Conservation (phyloP, 37 sponge, comb jelly and placozoan genomes). For the Bolinopsis microptera region DNA sequence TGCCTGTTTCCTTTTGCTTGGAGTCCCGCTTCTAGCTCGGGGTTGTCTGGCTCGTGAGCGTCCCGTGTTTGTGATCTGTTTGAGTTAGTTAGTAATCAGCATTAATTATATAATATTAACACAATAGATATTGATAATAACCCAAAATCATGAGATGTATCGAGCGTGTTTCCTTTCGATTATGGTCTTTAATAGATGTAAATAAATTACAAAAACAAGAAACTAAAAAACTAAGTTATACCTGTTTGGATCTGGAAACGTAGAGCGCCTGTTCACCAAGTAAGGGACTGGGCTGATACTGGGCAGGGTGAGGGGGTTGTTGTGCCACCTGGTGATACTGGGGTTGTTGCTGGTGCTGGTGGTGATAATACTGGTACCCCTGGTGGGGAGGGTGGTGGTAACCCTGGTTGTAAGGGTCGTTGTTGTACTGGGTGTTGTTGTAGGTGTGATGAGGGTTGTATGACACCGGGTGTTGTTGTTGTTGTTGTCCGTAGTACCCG, state of each 20-base stretch:
- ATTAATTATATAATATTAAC: no score
- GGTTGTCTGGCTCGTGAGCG: not conserved
- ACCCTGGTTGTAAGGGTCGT: not conserved
- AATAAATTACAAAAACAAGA: no score
- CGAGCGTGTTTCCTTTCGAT: no score
- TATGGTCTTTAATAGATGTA: no score
- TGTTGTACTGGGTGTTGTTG: not conserved
- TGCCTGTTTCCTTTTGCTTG: not conserved
- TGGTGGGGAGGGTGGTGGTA: constrained; percentile 1
- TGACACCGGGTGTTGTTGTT: not conserved
- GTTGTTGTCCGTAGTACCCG: not conserved
- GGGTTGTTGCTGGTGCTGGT: not conserved
- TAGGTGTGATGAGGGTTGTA: constrained; percentile 5
- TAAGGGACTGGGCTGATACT: not conserved
- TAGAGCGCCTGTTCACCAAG: constrained; percentile 37
- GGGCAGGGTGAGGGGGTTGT: not conserved
- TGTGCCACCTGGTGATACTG: not conserved
- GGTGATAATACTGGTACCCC: not conserved
- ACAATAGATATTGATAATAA: no score
- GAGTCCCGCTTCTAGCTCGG: not conserved
- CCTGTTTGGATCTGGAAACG: constrained; percentile 3
- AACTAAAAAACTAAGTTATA: no score
- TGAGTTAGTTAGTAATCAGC: not conserved
- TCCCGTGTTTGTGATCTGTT: constrained; percentile 37
- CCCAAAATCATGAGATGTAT: no score